Percentiles rank a stretch among this genome's conserved stretches.
phyloP scores from a whole-genome alignment of 2,113 vertebrate genomes.

The Malurus melanocephalus region DNA sequence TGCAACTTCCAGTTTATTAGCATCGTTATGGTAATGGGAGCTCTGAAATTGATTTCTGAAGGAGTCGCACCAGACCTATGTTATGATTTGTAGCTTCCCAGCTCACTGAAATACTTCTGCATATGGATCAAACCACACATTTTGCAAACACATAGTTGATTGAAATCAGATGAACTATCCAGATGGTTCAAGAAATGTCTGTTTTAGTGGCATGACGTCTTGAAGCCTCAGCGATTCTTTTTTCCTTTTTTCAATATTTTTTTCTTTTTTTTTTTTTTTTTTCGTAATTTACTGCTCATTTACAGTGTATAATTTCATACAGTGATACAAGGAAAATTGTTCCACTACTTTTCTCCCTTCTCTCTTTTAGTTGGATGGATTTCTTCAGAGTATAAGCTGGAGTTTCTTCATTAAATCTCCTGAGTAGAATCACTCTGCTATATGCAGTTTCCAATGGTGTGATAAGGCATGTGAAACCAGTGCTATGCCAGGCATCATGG shows the following conservation, averaged over 20 bases:
- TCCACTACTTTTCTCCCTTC: not conserved
- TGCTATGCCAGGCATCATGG: not conserved
- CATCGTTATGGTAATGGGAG: not conserved
- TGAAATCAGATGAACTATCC: not conserved
- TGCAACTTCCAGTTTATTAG: not conserved
- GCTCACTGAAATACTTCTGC: not conserved
- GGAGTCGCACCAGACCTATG: not conserved
- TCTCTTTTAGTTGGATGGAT: not conserved
- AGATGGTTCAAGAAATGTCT: not conserved
- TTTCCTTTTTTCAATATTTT: not conserved
- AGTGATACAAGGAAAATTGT: not conserved
- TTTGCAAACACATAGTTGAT: not conserved
- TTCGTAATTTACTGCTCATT: not conserved
- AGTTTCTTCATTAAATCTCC: not conserved
- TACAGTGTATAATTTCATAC: not conserved
- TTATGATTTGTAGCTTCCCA: not conserved
- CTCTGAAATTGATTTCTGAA: not conserved
- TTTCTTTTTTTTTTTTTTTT: not conserved
- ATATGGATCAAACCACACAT: not conserved
- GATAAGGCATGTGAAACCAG: not conserved
- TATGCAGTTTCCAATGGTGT: not conserved
- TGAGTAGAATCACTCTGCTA: not conserved
- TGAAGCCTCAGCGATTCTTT: accelerated
- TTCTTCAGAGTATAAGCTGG: not conserved
- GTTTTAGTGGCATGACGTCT: not conserved